phyloP scores from a whole-genome alignment of 2,113 vertebrate genomes.

The Lepidothrix coronata region DNA sequence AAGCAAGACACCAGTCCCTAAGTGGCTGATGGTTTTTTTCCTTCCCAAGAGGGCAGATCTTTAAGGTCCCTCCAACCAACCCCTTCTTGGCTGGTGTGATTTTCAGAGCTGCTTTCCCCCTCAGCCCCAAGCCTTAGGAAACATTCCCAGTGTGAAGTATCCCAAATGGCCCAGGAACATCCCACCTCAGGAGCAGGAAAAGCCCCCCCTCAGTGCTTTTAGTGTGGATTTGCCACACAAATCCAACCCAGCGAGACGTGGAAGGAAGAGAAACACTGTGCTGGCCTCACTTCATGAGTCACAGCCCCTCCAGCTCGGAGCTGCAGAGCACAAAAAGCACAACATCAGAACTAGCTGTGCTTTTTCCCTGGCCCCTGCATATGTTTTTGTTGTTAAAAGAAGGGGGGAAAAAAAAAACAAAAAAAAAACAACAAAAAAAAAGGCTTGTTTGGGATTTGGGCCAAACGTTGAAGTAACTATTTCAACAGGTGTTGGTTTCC shows the following conservation, averaged over 20 bases:
- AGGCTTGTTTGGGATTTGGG: neutral
- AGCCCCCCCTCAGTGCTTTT: too few species aligned
- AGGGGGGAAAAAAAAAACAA: neutral
- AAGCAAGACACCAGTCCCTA: neutral
- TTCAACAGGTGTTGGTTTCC: conserved; percentile 48
- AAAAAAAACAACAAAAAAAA: neutral
- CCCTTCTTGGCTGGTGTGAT: too few species aligned
- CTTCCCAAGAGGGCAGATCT: neutral
- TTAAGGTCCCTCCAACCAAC: too few species aligned
- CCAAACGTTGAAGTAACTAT: conserved; percentile 16
- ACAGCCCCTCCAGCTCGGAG: neutral
- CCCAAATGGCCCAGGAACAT: accelerated
- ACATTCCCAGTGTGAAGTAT: neutral
- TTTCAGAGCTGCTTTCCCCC: neutral
- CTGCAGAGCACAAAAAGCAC: neutral
- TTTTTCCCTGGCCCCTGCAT: neutral
- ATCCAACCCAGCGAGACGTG: neutral
- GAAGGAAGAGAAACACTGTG: neutral
- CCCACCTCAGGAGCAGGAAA: neutral
- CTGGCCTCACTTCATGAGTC: neutral
- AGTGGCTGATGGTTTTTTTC: accelerated
- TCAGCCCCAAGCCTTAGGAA: accelerated
- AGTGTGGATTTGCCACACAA: neutral
- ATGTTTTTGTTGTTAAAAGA: conserved; percentile 34
- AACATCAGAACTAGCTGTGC: conserved; percentile 38